These are phyloP conservation scores for Cardiocondyla obscurior DNA, from an alignment of 1,140 invertebrate genomes.

Conservation along the genomic window DNA sequence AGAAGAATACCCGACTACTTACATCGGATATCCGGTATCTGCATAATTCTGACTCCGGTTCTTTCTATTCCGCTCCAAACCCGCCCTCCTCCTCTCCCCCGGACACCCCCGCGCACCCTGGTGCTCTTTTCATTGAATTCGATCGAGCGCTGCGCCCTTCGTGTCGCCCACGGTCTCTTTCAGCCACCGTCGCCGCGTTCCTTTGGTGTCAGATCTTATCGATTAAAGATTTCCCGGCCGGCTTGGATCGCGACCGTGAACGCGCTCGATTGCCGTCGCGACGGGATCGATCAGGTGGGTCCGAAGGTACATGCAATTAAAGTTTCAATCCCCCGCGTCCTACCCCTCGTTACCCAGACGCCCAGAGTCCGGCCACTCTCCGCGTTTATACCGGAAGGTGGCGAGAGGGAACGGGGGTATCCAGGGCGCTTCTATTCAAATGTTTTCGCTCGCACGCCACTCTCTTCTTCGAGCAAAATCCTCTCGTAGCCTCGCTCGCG, in stretches of 20 bases:
- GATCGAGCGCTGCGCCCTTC: constrained; percentile 48
- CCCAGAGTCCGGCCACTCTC: constrained; percentile 54
- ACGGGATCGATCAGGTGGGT: constrained; percentile 15
- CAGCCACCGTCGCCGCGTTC: not conserved
- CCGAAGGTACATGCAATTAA: constrained; percentile 80
- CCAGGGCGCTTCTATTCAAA: constrained; percentile 62
- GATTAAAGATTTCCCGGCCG: not conserved
- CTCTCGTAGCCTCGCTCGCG: not conserved
- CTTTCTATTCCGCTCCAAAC: constrained; percentile 55
- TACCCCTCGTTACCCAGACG: not conserved
- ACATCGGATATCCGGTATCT: constrained; percentile 73
- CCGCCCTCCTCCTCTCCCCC: too few species aligned
- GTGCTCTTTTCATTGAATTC: constrained; percentile 44
- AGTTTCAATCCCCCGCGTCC: constrained; percentile 73
- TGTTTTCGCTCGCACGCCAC: constrained; percentile 57
- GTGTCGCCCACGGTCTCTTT: not conserved
- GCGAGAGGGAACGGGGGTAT: constrained; percentile 23
- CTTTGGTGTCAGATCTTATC: constrained; percentile 36
- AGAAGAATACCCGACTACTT: constrained; percentile 75
- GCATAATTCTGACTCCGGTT: constrained; percentile 75
- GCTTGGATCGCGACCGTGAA: constrained; percentile 19
- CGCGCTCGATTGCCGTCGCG: not conserved
- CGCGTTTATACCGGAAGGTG: not conserved
- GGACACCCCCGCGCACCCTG: constrained; percentile 14
- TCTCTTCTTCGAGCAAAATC: constrained; percentile 13